Conservation (phyloP, 1,140 invertebrate species). For the Araneus ventricosus region DNA sequence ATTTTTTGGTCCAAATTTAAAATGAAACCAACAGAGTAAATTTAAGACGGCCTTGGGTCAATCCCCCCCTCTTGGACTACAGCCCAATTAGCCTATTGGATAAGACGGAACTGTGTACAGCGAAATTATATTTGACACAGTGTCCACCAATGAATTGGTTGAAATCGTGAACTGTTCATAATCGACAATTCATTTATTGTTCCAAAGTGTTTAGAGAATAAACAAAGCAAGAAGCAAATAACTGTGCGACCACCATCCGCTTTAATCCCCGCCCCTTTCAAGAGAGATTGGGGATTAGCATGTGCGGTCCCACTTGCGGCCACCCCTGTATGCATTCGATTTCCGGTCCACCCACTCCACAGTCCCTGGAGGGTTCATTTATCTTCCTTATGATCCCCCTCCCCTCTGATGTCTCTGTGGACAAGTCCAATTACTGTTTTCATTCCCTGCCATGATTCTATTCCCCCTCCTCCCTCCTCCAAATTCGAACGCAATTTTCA, state of each 20-base stretch:
- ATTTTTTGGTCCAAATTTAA: too few species aligned
- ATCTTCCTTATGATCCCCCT: constrained; percentile 16
- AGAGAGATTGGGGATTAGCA: background rate
- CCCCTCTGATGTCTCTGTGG: background rate
- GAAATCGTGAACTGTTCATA: background rate
- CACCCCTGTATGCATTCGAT: constrained; percentile 19
- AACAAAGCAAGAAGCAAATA: background rate
- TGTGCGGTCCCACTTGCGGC: constrained; percentile 12
- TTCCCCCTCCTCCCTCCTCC: background rate
- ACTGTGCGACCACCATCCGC: background rate
- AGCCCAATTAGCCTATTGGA: too few species aligned
- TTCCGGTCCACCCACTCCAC: background rate
- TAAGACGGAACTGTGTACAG: too few species aligned
- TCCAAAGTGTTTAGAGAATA: background rate
- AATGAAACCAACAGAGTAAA: too few species aligned
- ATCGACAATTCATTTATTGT: background rate
- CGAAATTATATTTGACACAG: background rate
- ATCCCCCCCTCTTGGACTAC: too few species aligned
- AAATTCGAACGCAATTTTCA: background rate
- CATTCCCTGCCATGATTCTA: background rate
- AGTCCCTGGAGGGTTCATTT: background rate
- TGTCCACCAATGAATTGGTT: too few species aligned
- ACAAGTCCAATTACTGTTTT: constrained; percentile 40
- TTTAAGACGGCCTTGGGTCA: too few species aligned
- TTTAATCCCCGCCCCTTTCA: background rate